Conservation (phyloP, 1,140 invertebrate species). For the Pseudomyrmex pallidus region DNA sequence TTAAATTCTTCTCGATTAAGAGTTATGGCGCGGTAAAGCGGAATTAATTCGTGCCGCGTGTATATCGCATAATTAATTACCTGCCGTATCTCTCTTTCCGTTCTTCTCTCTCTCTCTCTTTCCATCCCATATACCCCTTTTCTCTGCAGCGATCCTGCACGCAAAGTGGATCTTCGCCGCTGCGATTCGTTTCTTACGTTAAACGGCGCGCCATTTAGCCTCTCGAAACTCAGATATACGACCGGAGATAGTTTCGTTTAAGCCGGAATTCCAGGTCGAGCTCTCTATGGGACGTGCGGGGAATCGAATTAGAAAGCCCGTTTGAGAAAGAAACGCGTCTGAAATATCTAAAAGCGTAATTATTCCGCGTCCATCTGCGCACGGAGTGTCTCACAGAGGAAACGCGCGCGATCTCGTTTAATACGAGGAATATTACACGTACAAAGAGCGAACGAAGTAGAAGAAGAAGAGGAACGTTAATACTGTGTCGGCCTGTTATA, state of each 20-base stretch:
- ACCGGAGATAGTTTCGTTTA: constrained; percentile 60
- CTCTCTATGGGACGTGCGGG: constrained; percentile 41
- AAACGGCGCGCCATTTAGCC: constrained; percentile 54
- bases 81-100: constrained; percentile 21
- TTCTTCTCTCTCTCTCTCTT: neutral
- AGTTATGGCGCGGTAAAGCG: constrained; percentile 16
- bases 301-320: constrained; percentile 58
- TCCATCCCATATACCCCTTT: neutral
- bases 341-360: constrained; percentile 53
- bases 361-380: constrained; percentile 9
- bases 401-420: neutral
- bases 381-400: neutral
- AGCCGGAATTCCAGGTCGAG: constrained; percentile 50
- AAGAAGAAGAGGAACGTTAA: constrained; percentile 2
- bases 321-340: constrained; percentile 58
- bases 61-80: constrained; percentile 57
- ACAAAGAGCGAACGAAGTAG: neutral
- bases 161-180: constrained; percentile 39
- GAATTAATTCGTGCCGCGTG: constrained; percentile 51
- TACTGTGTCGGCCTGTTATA: neutral
- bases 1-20: constrained; percentile 39
- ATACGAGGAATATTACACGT: constrained; percentile 26
- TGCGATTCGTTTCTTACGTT: constrained; percentile 58
- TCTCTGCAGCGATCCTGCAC: constrained; percentile 34
- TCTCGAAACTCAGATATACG: constrained; percentile 54